A percentile compares a stretch with the other conserved stretches of the same genome.
phyloP scores from a whole-genome alignment of 2,888 invertebrate species.

The Meghimatium bilineatum region DNA sequence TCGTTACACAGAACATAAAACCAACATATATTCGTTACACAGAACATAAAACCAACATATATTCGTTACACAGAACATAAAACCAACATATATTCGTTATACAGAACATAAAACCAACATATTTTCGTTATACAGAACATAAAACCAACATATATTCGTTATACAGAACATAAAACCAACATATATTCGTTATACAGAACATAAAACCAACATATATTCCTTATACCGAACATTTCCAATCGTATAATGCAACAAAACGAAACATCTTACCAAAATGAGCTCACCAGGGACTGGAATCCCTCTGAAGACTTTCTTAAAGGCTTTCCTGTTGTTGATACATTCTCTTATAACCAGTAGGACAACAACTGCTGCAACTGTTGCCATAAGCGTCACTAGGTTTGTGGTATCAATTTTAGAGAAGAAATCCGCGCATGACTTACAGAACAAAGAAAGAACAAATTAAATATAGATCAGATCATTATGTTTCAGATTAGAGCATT shows the following conservation, averaged over 20 bases:
- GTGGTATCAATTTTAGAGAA: constrained; percentile 80
- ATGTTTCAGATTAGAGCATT: not conserved
- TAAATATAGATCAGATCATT: not conserved
- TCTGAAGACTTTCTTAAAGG: constrained; percentile 49
- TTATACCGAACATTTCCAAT: no score
- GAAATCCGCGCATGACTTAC: constrained; percentile 80
- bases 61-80: no score
- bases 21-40: no score
- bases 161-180: no score
- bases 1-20: no score
- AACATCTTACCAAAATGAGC: constrained; percentile 57
- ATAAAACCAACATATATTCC: no score
- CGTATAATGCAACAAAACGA: not conserved
- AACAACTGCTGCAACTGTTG: constrained; percentile 83
- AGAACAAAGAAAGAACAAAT: not conserved
- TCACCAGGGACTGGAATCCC: constrained; percentile 59
- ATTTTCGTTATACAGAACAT: no score
- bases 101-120: no score
- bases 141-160: no score
- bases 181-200: no score
- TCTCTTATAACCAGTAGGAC: constrained; percentile 80
- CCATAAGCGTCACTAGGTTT: constrained; percentile 83
- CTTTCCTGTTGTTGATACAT: constrained; percentile 72
- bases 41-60: no score
- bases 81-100: no score